phyloP scores from a whole-genome alignment of 2,113 vertebrate genomes.

The Upupa epops region DNA sequence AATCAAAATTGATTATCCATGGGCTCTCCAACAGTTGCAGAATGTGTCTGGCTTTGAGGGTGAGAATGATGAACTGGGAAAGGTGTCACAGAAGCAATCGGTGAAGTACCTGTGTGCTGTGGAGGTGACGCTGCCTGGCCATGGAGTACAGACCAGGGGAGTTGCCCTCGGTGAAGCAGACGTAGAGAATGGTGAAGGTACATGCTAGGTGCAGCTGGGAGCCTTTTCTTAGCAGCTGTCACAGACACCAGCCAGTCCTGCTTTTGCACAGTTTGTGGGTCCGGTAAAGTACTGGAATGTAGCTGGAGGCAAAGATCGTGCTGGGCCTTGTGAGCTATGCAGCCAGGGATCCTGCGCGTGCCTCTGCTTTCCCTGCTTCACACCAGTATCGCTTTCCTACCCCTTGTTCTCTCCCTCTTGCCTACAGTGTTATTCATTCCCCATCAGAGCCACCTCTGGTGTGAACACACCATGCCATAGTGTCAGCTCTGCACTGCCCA shows the following conservation, averaged over 20 bases:
- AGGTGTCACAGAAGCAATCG: neutral
- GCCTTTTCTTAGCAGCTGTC: neutral
- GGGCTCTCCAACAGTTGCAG: constrained; percentile 70
- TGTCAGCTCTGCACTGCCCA: neutral
- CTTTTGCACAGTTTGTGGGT: neutral
- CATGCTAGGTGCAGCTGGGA: neutral
- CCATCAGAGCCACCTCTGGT: neutral
- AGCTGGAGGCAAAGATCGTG: neutral
- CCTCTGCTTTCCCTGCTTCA: neutral
- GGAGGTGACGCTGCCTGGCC: constrained; percentile 67
- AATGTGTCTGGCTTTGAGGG: constrained; percentile 68
- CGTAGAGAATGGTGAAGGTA: constrained; percentile 35
- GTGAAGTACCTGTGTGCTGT: constrained; percentile 75
- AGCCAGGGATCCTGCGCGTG: neutral
- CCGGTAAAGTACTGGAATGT: neutral
- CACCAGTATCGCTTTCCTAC: neutral
- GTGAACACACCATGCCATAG: neutral
- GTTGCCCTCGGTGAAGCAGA: constrained; percentile 64
- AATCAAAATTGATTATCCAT: neutral
- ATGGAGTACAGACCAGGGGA: constrained; percentile 51
- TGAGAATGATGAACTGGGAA: neutral
- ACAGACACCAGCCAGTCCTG: neutral
- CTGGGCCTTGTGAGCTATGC: neutral
- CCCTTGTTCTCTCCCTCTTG: neutral
- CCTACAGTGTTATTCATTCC: neutral